Evolutionary conservation across 1,140 invertebrate genomes (phyloP).

Genomic region (Ruditapes philippinarum): DNA sequence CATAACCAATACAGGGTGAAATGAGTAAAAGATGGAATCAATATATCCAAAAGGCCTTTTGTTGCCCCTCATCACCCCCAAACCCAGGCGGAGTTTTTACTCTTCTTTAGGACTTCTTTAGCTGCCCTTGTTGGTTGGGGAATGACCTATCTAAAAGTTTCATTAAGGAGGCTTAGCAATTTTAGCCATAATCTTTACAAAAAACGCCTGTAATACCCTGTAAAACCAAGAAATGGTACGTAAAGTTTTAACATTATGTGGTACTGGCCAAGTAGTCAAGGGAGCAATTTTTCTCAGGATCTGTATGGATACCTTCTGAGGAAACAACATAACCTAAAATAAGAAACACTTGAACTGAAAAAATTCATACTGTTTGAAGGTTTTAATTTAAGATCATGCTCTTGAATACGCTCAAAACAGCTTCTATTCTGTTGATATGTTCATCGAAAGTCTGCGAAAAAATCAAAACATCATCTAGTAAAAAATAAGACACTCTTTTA

Average conservation of each 20-base stretch:
- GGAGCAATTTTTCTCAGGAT: not conserved
- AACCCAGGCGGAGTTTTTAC: not conserved
- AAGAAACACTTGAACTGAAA: not conserved
- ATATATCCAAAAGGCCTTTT: conserved; percentile 60
- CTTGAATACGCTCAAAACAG: not conserved
- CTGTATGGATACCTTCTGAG: not conserved
- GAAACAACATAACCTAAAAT: not conserved
- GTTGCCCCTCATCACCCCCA: conserved; percentile 24
- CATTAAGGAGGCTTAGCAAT: not conserved
- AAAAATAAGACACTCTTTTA: conserved; percentile 4
- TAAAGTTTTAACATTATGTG: not conserved
- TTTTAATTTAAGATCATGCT: conserved; percentile 1
- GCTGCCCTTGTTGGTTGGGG: not conserved
- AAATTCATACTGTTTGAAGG: conserved; percentile 3
- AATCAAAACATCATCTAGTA: conserved; percentile 34
- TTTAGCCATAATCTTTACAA: not conserved
- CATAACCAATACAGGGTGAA: conserved; percentile 68
- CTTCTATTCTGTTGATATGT: not conserved
- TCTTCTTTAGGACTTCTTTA: not conserved
- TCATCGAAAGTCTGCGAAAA: not conserved
- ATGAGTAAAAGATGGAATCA: conserved; percentile 55
- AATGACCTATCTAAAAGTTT: not conserved
- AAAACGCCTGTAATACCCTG: not conserved
- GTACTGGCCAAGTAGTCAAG: not conserved
- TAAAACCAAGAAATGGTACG: not conserved